Evolutionary conservation across 2,113 vertebrate genomes (phyloP).

Genomic region (Cyanoderma ruficeps): DNA sequence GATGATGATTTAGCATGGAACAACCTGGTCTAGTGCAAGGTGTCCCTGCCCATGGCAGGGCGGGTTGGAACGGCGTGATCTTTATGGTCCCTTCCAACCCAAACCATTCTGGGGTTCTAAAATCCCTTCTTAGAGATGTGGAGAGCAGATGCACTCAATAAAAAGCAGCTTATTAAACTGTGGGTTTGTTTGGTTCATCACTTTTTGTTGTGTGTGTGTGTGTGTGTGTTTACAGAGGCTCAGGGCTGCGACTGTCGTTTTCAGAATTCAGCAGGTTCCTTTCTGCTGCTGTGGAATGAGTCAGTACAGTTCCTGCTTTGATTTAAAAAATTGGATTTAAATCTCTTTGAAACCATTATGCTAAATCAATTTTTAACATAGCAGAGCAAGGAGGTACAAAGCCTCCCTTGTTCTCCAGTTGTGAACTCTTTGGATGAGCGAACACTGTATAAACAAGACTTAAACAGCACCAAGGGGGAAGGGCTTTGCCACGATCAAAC

Average conservation of each 20-base stretch:
- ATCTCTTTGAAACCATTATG: slow-evolving; percentile 70
- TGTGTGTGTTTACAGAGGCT: background rate
- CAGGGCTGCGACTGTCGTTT: background rate
- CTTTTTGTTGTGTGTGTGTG: background rate
- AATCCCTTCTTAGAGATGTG: background rate
- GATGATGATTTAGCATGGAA: background rate
- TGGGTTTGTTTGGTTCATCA: slow-evolving; percentile 42
- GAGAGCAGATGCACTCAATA: background rate
- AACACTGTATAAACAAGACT: slow-evolving; percentile 45
- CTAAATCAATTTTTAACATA: slow-evolving; percentile 70
- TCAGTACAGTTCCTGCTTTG: slow-evolving; percentile 62
- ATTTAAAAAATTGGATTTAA: slow-evolving; percentile 68
- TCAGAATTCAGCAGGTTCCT: slow-evolving; percentile 28
- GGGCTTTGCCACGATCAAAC: background rate
- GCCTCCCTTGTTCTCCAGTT: slow-evolving; percentile 50
- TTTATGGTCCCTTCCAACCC: background rate
- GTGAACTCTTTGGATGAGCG: slow-evolving; percentile 41
- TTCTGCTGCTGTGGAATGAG: slow-evolving; percentile 20
- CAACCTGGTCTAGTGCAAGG: background rate
- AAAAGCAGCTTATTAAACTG: background rate
- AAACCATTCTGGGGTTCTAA: background rate
- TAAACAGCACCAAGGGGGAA: background rate
- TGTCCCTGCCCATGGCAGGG: accelerated
- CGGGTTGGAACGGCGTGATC: background rate
- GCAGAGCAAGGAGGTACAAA: slow-evolving; percentile 62